These are phyloP conservation scores for Regulus satrapa DNA, from an alignment of 2,113 vertebrate species.

Conservation along the genomic window DNA sequence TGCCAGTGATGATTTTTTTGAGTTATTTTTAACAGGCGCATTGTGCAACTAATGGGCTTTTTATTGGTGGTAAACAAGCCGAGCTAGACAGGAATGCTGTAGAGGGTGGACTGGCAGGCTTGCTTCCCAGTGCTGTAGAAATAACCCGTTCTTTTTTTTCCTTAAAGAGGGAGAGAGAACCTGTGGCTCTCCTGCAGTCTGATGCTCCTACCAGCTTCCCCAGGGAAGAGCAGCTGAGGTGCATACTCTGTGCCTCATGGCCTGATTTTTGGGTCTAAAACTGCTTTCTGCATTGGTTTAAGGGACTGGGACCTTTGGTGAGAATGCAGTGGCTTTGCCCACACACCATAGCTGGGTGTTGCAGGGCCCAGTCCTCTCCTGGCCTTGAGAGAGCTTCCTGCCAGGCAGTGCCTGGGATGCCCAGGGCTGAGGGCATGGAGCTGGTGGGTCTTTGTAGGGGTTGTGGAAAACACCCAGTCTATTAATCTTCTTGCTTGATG, in stretches of 20 bases:
- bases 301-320: not conserved
- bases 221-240: not conserved
- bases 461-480: not conserved
- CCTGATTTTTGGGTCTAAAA: not conserved
- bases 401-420: not conserved
- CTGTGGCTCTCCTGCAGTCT: not conserved
- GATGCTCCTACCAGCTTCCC: not conserved
- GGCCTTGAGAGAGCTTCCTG: not conserved
- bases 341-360: fast-evolving
- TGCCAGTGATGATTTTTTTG: slow-evolving; percentile 31
- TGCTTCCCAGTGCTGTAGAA: not conserved
- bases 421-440: fast-evolving
- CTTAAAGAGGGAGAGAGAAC: not conserved
- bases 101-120: not conserved
- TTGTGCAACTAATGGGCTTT: slow-evolving; percentile 55
- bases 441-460: not conserved
- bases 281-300: not conserved
- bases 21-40: slow-evolving; percentile 39
- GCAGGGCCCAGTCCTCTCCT: not conserved
- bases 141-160: not conserved
- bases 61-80: slow-evolving; percentile 44
- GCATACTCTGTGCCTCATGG: not conserved
- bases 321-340: not conserved
- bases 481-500: not conserved
- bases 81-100: slow-evolving; percentile 13